These are phyloP conservation scores for Cassiopea andromeda DNA, from an alignment of 30 jellyfish, hydroid and myxozoan species.

Conservation along the genomic window DNA sequence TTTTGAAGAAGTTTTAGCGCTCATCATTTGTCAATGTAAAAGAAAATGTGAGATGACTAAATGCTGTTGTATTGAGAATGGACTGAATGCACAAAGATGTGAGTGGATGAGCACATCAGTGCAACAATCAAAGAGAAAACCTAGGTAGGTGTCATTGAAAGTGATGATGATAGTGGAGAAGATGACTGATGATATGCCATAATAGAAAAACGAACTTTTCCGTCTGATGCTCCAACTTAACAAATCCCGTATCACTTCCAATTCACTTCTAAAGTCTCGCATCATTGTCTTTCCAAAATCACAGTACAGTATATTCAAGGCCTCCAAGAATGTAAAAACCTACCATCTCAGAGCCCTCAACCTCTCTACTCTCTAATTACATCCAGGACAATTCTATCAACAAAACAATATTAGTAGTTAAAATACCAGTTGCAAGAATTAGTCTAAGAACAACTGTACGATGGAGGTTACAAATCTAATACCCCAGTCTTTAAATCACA, in stretches of 20 bases:
- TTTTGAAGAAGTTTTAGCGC: slow-evolving; percentile 51
- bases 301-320: too few species aligned
- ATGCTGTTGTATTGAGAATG: slow-evolving; percentile 43
- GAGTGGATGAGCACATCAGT: slow-evolving; percentile 24
- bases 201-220: too few species aligned
- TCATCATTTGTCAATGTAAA: slow-evolving; percentile 32
- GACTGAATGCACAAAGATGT: slow-evolving; percentile 47
- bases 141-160: slow-evolving; percentile 41
- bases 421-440: background rate
- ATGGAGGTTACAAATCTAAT: background rate
- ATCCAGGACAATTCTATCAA: background rate
- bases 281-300: too few species aligned
- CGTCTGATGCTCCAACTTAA: too few species aligned
- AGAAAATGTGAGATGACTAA: slow-evolving; percentile 32
- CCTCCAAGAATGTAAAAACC: background rate
- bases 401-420: background rate
- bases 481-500: background rate
- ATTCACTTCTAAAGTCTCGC: background rate
- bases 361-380: background rate
- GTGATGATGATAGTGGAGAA: background rate
- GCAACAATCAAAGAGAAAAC: slow-evolving; percentile 31
- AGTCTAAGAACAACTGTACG: background rate
- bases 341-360: background rate
- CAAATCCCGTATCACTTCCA: too few species aligned
- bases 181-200: too few species aligned